Evolutionary conservation across 1,140 invertebrate species (phyloP).

Genomic region (Nymphalis io): DNA sequence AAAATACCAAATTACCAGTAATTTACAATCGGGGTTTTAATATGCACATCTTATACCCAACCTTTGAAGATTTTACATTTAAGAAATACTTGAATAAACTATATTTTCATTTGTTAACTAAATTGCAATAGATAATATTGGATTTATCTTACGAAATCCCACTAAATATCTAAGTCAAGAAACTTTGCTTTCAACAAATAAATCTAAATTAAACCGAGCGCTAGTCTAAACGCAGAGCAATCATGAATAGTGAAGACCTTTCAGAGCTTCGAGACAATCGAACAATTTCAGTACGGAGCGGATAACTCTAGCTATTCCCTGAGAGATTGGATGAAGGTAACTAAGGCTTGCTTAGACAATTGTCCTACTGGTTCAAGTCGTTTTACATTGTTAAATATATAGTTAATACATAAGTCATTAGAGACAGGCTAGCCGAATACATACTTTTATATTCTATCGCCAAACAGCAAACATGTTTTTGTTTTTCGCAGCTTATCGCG

Average conservation of each 20-base stretch:
- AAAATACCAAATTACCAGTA: too few relatives aligned
- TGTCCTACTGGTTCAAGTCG: slow-evolving; percentile 10
- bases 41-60: too few relatives aligned
- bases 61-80: too few relatives aligned
- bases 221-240: slow-evolving; percentile 6
- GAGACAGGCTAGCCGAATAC: too few relatives aligned
- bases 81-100: too few relatives aligned
- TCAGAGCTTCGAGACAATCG: slow-evolving; percentile 29
- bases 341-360: background rate
- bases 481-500: too few relatives aligned
- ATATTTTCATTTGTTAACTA: too few relatives aligned
- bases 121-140: too few relatives aligned
- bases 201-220: slow-evolving; percentile 1
- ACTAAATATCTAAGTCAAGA: background rate
- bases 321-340: slow-evolving; percentile 31
- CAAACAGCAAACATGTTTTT: too few relatives aligned
- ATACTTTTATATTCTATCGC: too few relatives aligned
- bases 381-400: background rate
- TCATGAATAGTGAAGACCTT: slow-evolving; percentile 11
- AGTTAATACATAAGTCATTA: too few relatives aligned
- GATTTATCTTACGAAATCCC: background rate
- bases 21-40: too few relatives aligned
- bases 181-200: slow-evolving; percentile 9
- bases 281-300: slow-evolving; percentile 26
- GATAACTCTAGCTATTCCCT: slow-evolving; percentile 26